Evolutionary conservation across 2,888 invertebrate genomes (phyloP).

Genomic region (Phyllotreta cruciferae): DNA sequence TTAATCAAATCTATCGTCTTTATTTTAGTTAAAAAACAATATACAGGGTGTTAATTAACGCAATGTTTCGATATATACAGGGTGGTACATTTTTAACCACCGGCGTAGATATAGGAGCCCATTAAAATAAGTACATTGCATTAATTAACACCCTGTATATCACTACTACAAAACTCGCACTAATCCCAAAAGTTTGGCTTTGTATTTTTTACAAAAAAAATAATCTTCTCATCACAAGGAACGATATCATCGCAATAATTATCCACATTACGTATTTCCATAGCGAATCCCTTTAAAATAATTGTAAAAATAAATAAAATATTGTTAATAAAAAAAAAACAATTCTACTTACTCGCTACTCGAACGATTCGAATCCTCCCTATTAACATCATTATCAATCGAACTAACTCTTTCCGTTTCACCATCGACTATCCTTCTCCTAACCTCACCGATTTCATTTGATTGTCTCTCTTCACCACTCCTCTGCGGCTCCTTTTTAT

Average conservation of each 20-base stretch:
- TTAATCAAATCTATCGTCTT: too few relatives aligned
- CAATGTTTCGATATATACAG: too few relatives aligned
- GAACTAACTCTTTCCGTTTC: conserved; percentile 14
- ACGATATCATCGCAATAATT: conserved; percentile 60
- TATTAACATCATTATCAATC: conserved; percentile 28
- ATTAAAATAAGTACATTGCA: too few relatives aligned
- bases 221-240: conserved; percentile 61
- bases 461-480: conserved; percentile 39
- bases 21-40: too few relatives aligned
- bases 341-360: conserved; percentile 53
- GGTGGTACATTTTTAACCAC: too few relatives aligned
- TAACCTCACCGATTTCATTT: conserved; percentile 35
- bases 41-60: too few relatives aligned
- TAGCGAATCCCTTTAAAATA: conserved; percentile 59
- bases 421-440: conserved; percentile 37
- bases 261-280: conserved; percentile 62
- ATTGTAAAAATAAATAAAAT: conserved; percentile 6
- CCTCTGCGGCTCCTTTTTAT: conserved; percentile 43
- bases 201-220: conserved; percentile 62
- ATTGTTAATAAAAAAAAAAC: neutral
- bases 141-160: conserved; percentile 1
- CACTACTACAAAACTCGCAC: neutral
- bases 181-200: neutral
- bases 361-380: conserved; percentile 53
- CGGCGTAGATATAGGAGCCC: too few relatives aligned